These are phyloP conservation scores for Gallirallus australis DNA, from an alignment of 2,797 vertebrate species.

Conservation along the genomic window DNA sequence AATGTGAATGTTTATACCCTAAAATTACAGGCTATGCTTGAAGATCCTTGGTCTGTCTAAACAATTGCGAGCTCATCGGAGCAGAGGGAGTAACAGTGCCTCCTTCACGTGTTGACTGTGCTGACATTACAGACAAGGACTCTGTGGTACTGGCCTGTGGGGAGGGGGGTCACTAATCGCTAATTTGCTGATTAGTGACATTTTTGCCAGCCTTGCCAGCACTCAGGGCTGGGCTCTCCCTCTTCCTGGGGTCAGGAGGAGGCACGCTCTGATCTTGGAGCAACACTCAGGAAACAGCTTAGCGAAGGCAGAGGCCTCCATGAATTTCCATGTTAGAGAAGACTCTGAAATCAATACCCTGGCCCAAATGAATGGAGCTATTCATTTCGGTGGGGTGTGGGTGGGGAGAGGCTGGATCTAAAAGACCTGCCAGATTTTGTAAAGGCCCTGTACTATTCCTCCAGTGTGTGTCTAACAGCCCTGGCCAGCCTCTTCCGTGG, in stretches of 20 bases:
- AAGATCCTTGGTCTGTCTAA: background rate
- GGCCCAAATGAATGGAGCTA: conserved; percentile 71
- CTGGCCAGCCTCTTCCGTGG: background rate
- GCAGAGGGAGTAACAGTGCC: rapidly evolving
- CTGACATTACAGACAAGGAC: background rate
- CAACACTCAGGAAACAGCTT: conserved; percentile 70
- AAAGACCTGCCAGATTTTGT: conserved; percentile 35
- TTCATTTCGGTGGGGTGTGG: conserved; percentile 67
- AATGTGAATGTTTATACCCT: background rate
- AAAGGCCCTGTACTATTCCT: background rate
- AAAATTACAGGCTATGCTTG: background rate
- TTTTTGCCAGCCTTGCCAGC: conserved; percentile 20
- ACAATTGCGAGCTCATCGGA: background rate
- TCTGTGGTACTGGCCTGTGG: background rate
- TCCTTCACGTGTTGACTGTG: rapidly evolving
- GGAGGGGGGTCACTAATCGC: background rate
- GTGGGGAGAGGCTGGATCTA: conserved; percentile 18
- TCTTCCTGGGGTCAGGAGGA: conserved; percentile 61
- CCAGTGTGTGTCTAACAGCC: background rate
- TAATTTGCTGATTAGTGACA: background rate
- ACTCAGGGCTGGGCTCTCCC: conserved; percentile 14
- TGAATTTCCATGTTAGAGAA: conserved; percentile 70
- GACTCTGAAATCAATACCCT: conserved; percentile 70
- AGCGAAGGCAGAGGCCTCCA: conserved; percentile 52
- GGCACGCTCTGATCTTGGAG: conserved; percentile 54